Percentiles rank a stretch among this genome's conserved stretches.
Evolutionary conservation across 2,797 vertebrate species (phyloP).

Genomic region (Danio tinwini): DNA sequence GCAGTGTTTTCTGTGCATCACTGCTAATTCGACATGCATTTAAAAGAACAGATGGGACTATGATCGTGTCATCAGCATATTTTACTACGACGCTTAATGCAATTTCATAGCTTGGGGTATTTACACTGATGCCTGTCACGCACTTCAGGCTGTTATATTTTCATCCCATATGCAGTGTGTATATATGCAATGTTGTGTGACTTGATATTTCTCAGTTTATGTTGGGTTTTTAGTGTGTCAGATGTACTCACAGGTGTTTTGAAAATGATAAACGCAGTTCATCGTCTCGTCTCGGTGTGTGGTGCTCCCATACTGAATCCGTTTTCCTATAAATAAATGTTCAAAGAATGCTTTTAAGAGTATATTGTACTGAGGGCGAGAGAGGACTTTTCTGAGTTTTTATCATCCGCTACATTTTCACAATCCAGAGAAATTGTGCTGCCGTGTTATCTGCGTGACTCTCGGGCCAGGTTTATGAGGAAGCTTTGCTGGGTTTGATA

Average conservation of each 20-base stretch:
- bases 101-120: conserved; percentile 48
- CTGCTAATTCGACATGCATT: conserved; percentile 37
- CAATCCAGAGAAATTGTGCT: conserved; percentile 18
- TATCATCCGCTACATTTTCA: conserved; percentile 29
- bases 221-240: conserved; percentile 16
- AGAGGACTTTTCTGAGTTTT: conserved; percentile 14
- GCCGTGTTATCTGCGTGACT: conserved; percentile 8
- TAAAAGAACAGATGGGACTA: conserved; percentile 55
- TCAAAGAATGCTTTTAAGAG: conserved; percentile 34
- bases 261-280: conserved; percentile 46
- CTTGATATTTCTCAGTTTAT: conserved; percentile 18
- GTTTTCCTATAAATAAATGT: conserved; percentile 6
- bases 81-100: conserved; percentile 47
- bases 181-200: background rate
- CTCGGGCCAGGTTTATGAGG: conserved; percentile 45
- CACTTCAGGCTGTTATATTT: background rate
- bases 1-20: conserved; percentile 19
- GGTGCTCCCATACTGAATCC: conserved; percentile 13
- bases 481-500: conserved; percentile 50
- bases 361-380: conserved; percentile 24
- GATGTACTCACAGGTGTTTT: conserved; percentile 41
- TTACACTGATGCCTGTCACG: conserved; percentile 25
- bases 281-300: background rate
- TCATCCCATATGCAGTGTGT: conserved; percentile 39
- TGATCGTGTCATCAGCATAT: conserved; percentile 47